Base-by-base conservation (phyloP, 1,140 invertebrate genomes). In the Grapholita molesta region DNA sequence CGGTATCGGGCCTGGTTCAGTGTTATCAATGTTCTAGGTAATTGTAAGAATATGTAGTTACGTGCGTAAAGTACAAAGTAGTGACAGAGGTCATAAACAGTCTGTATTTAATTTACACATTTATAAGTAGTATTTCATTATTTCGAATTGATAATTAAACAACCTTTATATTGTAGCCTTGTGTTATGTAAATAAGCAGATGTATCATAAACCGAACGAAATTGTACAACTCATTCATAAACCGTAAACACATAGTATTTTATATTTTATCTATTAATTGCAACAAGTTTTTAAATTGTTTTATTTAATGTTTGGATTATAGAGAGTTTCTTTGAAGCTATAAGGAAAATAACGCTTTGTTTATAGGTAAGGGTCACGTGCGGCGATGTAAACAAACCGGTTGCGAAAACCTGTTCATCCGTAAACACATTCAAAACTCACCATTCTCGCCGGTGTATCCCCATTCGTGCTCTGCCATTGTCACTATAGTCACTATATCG, bases 401-500 rank as follows among this genome's bases (percentile, higher is more conserved):
- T 89, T 78, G 68, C 61, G 76, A 71, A 67, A 71, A 74, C 71
- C 74, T 72, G 74, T 77, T 73, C 72, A 69, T 70, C 67, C 64
- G 52, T 65, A 42, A 38, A 70, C 21, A 42, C 6, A 42, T 24
- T 38, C 64, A 18, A 67, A 67, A 90, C 90, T 92, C 79, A 92
- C 91, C 91, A 79, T 92, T 92, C 70, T 89, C 86, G 68, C 86
- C 80, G 64, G 88, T 88, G 85, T 92, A 92, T 81, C 91, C 91
- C 91, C 91, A 92, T 66, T 92, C 91, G 69, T 82, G 70, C 68
- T 78, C 82, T 61, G 79, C 85, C 85, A 88, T 90, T 71, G 72
- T 78, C 72, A 77, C 81, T 68, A 70, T 67, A 66, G 57, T 76
- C 74, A 68, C 68, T 75, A 76, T 73, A 73, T 84, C 84, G 72